Percentiles rank a stretch among this genome's conserved stretches.
These are phyloP conservation scores for Alca torda DNA, from an alignment of 2,797 vertebrate genomes.

Conservation along the genomic window DNA sequence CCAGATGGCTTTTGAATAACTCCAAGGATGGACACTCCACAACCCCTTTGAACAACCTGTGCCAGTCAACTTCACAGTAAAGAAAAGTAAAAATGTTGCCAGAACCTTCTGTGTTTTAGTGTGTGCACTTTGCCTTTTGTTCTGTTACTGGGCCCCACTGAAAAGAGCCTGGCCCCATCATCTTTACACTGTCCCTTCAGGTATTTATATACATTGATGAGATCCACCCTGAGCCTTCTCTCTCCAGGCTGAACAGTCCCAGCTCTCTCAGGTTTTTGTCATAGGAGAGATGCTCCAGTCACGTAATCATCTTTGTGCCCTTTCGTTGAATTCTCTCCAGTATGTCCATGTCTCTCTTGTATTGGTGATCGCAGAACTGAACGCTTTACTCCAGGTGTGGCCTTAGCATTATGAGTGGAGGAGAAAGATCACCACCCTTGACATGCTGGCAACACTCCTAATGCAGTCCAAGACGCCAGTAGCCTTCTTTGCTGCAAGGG, in stretches of 20 bases:
- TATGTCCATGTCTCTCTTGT: not conserved
- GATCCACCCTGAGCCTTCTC: not conserved
- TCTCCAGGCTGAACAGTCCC: not conserved
- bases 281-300: not conserved
- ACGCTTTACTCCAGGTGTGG: not conserved
- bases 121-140: not conserved
- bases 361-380: not conserved
- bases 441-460: not conserved
- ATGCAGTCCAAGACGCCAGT: not conserved
- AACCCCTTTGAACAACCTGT: not conserved
- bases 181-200: not conserved
- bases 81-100: not conserved
- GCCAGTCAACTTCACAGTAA: not conserved
- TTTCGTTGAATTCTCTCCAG: not conserved
- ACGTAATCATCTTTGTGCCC: not conserved
- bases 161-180: not conserved
- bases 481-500: not conserved
- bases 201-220: fast-evolving
- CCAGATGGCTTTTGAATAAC: not conserved
- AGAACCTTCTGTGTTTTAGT: not conserved
- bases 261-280: not conserved
- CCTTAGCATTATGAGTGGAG: not conserved
- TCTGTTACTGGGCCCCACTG: not conserved
- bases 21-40: not conserved
- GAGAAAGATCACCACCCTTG: not conserved